Evolutionary conservation across 2,113 vertebrate genomes (phyloP).

Genomic region (Engraulis encrasicolus): DNA sequence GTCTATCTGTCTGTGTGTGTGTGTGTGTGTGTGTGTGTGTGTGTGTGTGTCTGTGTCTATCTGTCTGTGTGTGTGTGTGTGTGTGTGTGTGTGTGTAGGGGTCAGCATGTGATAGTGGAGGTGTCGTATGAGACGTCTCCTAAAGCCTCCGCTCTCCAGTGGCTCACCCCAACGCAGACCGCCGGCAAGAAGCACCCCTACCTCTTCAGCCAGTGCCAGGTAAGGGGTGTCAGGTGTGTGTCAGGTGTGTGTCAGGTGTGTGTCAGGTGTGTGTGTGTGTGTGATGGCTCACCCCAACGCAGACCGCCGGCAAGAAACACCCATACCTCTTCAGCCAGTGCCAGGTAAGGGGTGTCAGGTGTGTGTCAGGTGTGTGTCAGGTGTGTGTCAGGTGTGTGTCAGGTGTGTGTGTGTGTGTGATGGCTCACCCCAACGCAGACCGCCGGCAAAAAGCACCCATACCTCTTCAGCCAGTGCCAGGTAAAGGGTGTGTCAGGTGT

Average conservation of each 20-base stretch:
- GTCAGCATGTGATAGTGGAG: constrained; percentile 89
- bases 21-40: background rate
- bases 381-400: constrained; percentile 88
- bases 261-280: too few relatives aligned
- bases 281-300: too few relatives aligned
- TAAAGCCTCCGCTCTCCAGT: constrained; percentile 88
- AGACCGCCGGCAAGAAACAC: too few relatives aligned
- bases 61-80: constrained; percentile 25
- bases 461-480: constrained; percentile 97
- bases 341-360: background rate
- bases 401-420: constrained; percentile 88
- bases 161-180: constrained; percentile 92
- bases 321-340: too few relatives aligned
- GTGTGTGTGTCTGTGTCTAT: constrained; percentile 8
- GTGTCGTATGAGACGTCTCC: constrained; percentile 92
- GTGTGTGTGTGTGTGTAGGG: constrained; percentile 72
- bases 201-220: constrained; percentile 98
- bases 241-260: background rate
- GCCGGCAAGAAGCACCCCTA: constrained; percentile 91
- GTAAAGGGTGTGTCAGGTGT: too few relatives aligned
- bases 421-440: constrained; percentile 94
- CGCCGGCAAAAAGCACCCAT: constrained; percentile 89
- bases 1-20: background rate
- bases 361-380: background rate
- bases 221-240: constrained; percentile 58